Base-by-base conservation (phyloP, 1,140 invertebrate genomes). In the Tribolium castaneum region DNA sequence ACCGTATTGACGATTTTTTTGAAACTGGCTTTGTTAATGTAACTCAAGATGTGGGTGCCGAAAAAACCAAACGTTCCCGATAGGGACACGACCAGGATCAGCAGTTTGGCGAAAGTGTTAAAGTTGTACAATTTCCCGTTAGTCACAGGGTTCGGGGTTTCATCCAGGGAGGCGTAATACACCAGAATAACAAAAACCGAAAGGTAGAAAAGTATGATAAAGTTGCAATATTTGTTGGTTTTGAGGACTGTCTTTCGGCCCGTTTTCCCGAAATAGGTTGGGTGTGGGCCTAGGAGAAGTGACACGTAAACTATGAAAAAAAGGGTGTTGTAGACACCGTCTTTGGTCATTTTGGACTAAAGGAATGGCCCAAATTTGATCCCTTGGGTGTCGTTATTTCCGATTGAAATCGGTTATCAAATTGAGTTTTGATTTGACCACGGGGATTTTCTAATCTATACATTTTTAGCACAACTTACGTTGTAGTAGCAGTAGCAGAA, bases 401-500 rank as follows among this genome's bases (percentile, higher is more conserved):
- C 13, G 49, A 50, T 50, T 4, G 0, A 50, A 14, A 50, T 50
- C 16, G 13, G 25, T 30, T 30, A 30, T 6, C 6, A 30, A 30
- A 30, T 30, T 30, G 25, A 30, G 25, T 30, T 30, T 30, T 30
- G 25, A 30, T 25, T 25, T 30, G 25, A 30, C 16, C 16, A 19
- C 16, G 16, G 16, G 16, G 16, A 19, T 19, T 19, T 19, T 19
- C 16, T 19, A 19, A 19, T 19, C 16, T 19, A 19, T n/a, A n/a
- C n/a, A n/a, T 19, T 19, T 19, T 19, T 39, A 39, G 9, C 34
- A 39, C 34, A 49, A 73, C 51, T 73, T 73, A 73, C 71, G 30
- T 50, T 73, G 10, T 52, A 73, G 25, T 54, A 54, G 34, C 71
- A 73, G 52, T 73, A 73, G 30, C 71, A 73, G 30, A 73, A 73